A percentile compares a stretch with the other conserved stretches of the same genome.
Evolutionary conservation across 2,113 vertebrate species (phyloP).

Genomic region (Glaucidium brasilianum): DNA sequence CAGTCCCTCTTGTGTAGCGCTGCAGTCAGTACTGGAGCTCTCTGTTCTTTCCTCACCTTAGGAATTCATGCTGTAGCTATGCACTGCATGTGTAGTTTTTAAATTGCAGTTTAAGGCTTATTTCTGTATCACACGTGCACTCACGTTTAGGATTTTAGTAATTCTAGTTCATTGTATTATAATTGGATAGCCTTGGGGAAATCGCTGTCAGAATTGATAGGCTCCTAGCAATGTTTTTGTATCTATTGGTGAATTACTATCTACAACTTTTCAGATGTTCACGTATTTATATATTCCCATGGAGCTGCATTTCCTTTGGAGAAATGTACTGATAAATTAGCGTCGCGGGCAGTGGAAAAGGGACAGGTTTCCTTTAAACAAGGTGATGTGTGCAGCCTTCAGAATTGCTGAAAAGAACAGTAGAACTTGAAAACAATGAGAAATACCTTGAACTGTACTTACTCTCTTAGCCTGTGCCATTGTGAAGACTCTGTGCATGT

Average conservation of each 20-base stretch:
- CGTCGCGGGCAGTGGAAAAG: fast-evolving
- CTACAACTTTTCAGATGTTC: neutral
- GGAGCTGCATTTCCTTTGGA: neutral
- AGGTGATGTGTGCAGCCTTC: neutral
- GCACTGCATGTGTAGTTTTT: fast-evolving
- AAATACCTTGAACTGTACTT: neutral
- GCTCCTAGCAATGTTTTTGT: neutral
- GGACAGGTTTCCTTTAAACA: neutral
- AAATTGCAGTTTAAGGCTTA: neutral
- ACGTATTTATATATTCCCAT: neutral
- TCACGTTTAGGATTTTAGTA: neutral
- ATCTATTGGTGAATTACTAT: neutral
- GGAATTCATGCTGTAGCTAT: neutral
- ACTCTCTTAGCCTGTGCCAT: neutral
- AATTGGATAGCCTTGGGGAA: neutral
- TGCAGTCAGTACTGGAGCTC: neutral
- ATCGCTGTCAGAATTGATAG: neutral
- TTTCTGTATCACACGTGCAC: neutral
- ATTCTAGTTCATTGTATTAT: neutral
- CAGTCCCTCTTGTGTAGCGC: neutral
- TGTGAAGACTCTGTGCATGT: fast-evolving
- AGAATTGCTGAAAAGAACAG: neutral
- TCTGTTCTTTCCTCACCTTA: neutral
- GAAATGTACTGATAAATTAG: neutral
- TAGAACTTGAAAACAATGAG: neutral